phyloP scores from a whole-genome alignment of 2,888 invertebrate species.

The Noctua fimbriata region DNA sequence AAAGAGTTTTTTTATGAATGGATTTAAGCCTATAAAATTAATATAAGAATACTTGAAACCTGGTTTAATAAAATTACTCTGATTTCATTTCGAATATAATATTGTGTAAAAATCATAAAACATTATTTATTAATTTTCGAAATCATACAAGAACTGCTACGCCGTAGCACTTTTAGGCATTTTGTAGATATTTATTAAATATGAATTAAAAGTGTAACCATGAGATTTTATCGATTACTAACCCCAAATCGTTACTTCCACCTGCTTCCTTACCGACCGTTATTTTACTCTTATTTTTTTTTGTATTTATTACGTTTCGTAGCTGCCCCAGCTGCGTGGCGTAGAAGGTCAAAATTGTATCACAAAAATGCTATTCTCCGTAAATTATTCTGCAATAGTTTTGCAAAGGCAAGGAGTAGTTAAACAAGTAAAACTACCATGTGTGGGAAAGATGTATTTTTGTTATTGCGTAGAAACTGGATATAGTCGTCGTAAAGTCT shows the following conservation, averaged over 20 bases:
- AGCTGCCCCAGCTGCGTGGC: background rate
- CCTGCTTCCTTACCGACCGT: background rate
- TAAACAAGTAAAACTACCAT: background rate
- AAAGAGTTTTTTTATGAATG: background rate
- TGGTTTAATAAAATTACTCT: background rate
- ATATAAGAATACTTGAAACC: background rate
- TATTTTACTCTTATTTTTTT: background rate
- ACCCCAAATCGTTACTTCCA: background rate
- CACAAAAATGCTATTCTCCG: too few relatives aligned
- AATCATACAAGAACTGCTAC: slow-evolving; percentile 32
- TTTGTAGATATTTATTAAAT: background rate
- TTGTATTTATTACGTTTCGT: background rate
- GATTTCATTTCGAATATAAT: background rate
- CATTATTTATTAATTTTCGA: background rate
- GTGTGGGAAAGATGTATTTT: too few relatives aligned
- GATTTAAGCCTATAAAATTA: background rate
- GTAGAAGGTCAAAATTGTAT: background rate
- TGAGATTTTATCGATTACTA: background rate
- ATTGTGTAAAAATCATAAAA: background rate
- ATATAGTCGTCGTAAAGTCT: background rate
- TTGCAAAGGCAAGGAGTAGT: background rate
- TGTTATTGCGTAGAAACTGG: background rate
- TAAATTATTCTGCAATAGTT: background rate
- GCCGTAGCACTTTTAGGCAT: slow-evolving; percentile 42
- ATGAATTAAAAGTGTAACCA: background rate